Evolutionary conservation across 2,888 invertebrate species (phyloP).

Genomic region (Malacosoma neustria): DNA sequence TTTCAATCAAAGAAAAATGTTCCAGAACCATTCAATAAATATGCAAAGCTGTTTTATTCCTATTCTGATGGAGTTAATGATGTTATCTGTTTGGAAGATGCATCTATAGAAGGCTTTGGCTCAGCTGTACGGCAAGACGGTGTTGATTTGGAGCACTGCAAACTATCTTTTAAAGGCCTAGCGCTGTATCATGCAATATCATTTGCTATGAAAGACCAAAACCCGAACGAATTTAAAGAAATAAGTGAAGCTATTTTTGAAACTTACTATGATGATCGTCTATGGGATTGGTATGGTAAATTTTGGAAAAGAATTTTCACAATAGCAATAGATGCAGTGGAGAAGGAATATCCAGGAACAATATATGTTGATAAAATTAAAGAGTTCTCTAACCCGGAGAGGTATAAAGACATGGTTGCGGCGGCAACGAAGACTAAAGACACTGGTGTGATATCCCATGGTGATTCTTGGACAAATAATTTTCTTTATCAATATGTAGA

Average conservation of each 20-base stretch:
- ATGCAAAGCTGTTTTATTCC: constrained; percentile 56
- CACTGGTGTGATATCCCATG: constrained; percentile 79
- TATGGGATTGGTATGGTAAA: constrained; percentile 72
- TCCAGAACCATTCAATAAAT: constrained; percentile 66
- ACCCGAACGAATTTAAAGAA: constrained; percentile 59
- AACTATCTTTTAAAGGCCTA: constrained; percentile 60
- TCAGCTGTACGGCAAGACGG: constrained; percentile 63
- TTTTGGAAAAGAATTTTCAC: constrained; percentile 66
- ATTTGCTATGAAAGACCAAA: constrained; percentile 73
- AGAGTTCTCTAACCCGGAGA: constrained; percentile 65
- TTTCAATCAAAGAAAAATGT: constrained; percentile 50
- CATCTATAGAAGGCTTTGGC: constrained; percentile 51
- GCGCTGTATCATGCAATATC: constrained; percentile 77
- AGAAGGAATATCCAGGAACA: constrained; percentile 76
- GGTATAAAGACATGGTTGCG: constrained; percentile 61
- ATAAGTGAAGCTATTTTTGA: constrained; percentile 60
- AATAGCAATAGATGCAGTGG: constrained; percentile 77
- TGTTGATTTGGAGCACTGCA: constrained; percentile 64
- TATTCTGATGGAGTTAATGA: constrained; percentile 70
- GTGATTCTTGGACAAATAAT: constrained; percentile 86
- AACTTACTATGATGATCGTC: constrained; percentile 71
- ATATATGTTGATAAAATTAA: constrained; percentile 73
- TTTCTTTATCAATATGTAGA: constrained; percentile 72
- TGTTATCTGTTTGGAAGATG: constrained; percentile 74
- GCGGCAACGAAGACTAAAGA: constrained; percentile 44